Evolutionary conservation across 2,888 invertebrate genomes (phyloP), one percentile per base, ranked within the genome.

Genomic region (Chromoteleia sp.): DNA sequence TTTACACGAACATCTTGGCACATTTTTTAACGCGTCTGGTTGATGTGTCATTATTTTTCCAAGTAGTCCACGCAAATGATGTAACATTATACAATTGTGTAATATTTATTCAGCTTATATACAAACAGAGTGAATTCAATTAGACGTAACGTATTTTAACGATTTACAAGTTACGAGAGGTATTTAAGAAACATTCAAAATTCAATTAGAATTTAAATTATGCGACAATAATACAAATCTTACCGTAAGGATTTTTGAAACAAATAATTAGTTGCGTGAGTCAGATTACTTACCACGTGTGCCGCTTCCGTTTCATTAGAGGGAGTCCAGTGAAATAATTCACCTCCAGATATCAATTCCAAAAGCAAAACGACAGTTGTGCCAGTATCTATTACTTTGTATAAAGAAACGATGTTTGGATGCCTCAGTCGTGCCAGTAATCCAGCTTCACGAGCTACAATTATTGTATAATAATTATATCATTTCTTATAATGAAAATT

Each of bases 331-430:
- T 95, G 94, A 90, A 94, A 95, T 70, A 95, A 91, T 89, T 95
- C 95, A 19, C 95, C 95, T 48, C 94, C 95, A 79, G 93, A 92
- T 45, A 95, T 94, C 93, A 94, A 91, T 90, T 94, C 94, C 78
- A 95, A 89, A 25, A 94, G 92, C 29, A 95, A 92, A 73, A 94
- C 93, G 68, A 94, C 94, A 76, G 94, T 93, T 74, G 92, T 92
- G 41, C 93, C 92, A 58, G 93, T 94, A 83, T 94, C 94, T 88
- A 93, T 94, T 29, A 94, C 94, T 86, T 94, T 94, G 88, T 94
- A 92, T 61, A 95, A 89, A 50, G 93, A 93, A 84, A 95, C 94
- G 80, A 95, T 93, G 84, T 94, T 94, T n/a, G 93, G 93, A 89
- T 95, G 94, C 81, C 93, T 92, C 67, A 94, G 90, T 77, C 93